Base-by-base conservation (phyloP, 2,113 vertebrate genomes). In the Myxocyprinus asiaticus region DNA sequence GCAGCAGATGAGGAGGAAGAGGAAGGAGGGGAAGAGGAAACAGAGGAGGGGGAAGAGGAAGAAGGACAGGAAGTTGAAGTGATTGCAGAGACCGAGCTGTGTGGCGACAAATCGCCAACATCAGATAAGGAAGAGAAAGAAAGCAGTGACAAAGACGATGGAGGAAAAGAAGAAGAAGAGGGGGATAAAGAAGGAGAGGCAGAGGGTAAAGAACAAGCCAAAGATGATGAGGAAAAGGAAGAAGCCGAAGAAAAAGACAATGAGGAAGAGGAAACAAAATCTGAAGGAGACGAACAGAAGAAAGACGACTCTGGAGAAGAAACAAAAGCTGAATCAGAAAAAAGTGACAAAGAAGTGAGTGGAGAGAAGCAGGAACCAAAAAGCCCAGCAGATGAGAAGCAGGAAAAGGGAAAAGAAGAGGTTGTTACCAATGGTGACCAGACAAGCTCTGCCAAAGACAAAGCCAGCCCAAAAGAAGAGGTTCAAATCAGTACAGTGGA, bases 51-150 rank as follows among this genome's bases (percentile, higher is more conserved):
- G 3, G 62, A 59, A n/a, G 62, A 15, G 3, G 50, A 67, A 9
- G 62, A 33, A 48, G 70, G 9, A 0, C 33, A 33, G 12, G 80
- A 48, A 10, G 53, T 22, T 14, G 73, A 64, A 22, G 75, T 73
- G 43, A 73, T 82, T 22, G 81, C 17, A 7, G 75, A 78, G 64
- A 78, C 76, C 5, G 68, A 78, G 73, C 76, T 82, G 11, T 22
- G 81, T 3, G 76, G 45, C n/a, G 33, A 63, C 0, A 64, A 71
- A 70, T 55, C 68, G 5, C 61, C 68, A 51, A 45, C 51, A 14
- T 48, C 76, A 56, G 76, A 56, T 5, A 67, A 48, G 15, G 78
- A 47, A 67, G 51, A 75, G 6, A 14, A 72, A n/a, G 1, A 22
- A 45, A 8, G 53, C 15, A 47, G 51, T 45, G 15, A 62, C 10